A percentile compares a stretch with the other conserved stretches of the same genome.
Evolutionary conservation across 2,113 vertebrate species (phyloP).

Genomic region (Austrofundulus limnaeus): DNA sequence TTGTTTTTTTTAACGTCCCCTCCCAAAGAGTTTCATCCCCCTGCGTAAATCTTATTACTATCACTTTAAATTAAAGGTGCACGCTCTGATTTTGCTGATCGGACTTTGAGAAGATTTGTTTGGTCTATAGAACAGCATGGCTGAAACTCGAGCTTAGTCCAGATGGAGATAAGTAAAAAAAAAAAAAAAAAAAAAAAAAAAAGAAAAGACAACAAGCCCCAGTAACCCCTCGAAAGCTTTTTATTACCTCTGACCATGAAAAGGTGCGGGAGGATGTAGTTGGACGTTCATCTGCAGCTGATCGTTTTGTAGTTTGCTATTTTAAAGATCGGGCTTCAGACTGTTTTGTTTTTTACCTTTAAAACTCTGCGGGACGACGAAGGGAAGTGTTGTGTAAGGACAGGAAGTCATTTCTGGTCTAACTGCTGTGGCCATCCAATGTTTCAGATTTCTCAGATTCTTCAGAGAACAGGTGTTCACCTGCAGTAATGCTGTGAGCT

Average conservation of each 20-base stretch:
- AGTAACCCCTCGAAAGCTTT: conserved; percentile 9
- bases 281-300: no score
- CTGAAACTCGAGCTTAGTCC: conserved; percentile 12
- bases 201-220: conserved; percentile 35
- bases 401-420: conserved; percentile 28
- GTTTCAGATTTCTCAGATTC: no score
- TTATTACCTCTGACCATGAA: no score
- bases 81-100: conserved; percentile 49
- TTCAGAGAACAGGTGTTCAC: no score
- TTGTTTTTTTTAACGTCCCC: no score
- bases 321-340: no score
- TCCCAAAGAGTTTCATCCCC: no score
- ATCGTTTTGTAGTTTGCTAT: no score
- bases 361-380: background rate
- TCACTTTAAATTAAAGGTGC: conserved; percentile 42
- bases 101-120: conserved; percentile 52
- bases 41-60: conserved; percentile 55
- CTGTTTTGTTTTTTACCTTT: background rate
- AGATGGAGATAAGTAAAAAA: conserved; percentile 45
- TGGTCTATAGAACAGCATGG: conserved; percentile 16
- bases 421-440: background rate
- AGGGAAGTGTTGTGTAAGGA: conserved; percentile 2
- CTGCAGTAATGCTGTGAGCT: no score
- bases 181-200: no score
- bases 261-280: no score